Evolutionary conservation across 2,888 invertebrate species (phyloP), one percentile per base, ranked within the genome.

Genomic region (Mythimna lalbum): DNA sequence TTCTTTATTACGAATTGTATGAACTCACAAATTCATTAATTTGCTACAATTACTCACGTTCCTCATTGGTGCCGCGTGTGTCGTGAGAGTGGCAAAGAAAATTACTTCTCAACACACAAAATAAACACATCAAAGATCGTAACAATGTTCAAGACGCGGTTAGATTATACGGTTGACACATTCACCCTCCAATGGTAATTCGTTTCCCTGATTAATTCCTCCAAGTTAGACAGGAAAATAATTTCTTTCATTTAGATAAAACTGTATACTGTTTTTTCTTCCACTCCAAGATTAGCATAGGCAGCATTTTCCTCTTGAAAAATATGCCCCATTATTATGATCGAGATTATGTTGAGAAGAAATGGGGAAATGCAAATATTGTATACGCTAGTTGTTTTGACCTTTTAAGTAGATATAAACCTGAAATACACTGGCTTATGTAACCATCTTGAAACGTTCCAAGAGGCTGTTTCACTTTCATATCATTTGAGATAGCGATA

Each of bases 171-270:
- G 31, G 59, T 71, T 63, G 33, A 61, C 50, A 75, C 61, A 71
- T 75, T 49, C 43, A 55, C 63, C 17, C 21, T 60, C 49, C 52
- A 53, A 69, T 63, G 63, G 69, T 61, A 61, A 68, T 61, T 71
- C 31, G 61, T 73, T 72, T 69, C 49, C 67, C 43, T 67, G 67
- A 84, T 76, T 80, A 82, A 71, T 78, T 64, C 59, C 47, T 59
- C 56, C 49, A 74, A 80, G 65, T 74, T 67, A 55, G 78, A 77
- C 69, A 76, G 63, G 66, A 74, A 76, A 85, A 82, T 83, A 76
- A 85, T 85, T 81, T 73, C 76, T 72, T 69, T 83, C 75, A 81
- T 83, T 80, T 64, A 80, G 82, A 78, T 82, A 80, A 78, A 55
- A 53, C 21, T 55, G 62, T 67, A 14, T 47, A 69, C 65, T 63